phyloP scores from a whole-genome alignment of 2,888 invertebrate genomes.

The Portevinia maculata region DNA sequence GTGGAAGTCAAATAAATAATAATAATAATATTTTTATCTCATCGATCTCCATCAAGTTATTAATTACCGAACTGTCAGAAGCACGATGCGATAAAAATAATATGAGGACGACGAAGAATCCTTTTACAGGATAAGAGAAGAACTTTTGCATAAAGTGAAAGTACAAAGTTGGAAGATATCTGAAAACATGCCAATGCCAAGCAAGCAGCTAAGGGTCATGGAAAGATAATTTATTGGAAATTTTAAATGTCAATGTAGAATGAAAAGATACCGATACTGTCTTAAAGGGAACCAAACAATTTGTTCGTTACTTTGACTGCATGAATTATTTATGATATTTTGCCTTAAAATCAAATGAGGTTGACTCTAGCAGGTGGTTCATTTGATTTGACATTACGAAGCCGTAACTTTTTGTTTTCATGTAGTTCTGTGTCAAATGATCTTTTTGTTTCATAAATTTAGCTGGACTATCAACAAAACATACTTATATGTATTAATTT shows the following conservation, averaged over 20 bases:
- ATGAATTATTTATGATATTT: too few species aligned
- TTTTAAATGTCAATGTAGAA: constrained; percentile 29
- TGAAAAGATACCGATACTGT: too few species aligned
- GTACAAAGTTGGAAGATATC: constrained; percentile 37
- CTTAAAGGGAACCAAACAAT: too few species aligned
- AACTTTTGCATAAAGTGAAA: constrained; percentile 54
- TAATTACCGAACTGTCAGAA: constrained; percentile 67
- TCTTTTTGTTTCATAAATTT: too few species aligned
- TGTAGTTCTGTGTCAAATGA: too few species aligned
- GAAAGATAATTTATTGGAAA: constrained; percentile 50
- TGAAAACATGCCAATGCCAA: constrained; percentile 24
- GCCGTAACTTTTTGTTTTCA: too few species aligned
- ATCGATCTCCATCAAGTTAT: constrained; percentile 53
- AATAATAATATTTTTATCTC: constrained; percentile 46
- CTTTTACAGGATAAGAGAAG: constrained; percentile 1
- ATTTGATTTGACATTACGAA: too few species aligned
- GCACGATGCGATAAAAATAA: constrained; percentile 28
- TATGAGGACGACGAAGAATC: background rate
- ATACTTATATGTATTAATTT: too few species aligned
- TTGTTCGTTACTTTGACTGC: too few species aligned
- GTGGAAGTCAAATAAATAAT: constrained; percentile 35
- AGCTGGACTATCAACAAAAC: too few species aligned
- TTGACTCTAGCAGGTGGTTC: too few species aligned
- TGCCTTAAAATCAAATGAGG: too few species aligned
- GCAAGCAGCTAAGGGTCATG: constrained; percentile 46